Percentiles rank a stretch among this genome's conserved stretches.
Conservation (phyloP, 2,797 vertebrate species). For the Melanotaenia nigrans region DNA sequence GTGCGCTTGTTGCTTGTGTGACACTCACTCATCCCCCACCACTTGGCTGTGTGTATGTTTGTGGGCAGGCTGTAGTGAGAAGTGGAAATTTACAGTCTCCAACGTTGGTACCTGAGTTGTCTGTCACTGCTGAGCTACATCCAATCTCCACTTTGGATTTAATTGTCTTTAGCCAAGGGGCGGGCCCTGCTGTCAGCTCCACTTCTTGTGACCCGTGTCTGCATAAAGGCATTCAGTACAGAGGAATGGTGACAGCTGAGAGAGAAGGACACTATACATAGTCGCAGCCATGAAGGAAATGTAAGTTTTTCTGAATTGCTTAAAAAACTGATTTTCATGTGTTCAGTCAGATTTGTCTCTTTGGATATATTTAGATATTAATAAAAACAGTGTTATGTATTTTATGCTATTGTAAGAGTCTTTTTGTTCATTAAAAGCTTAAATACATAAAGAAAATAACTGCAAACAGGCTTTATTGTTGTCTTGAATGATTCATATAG, state of each 20-base stretch:
- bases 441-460: background rate
- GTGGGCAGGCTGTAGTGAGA: conserved; percentile 56
- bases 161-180: conserved; percentile 82
- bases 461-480: background rate
- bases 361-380: background rate
- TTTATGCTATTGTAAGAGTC: background rate
- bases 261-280: conserved; percentile 71
- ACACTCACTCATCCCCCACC: conserved; percentile 37
- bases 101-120: conserved; percentile 76
- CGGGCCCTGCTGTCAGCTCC: conserved; percentile 73
- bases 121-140: conserved; percentile 60
- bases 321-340: conserved; percentile 26
- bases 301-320: conserved; percentile 72
- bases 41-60: conserved; percentile 47
- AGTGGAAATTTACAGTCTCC: conserved; percentile 85
- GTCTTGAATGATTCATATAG: conserved; percentile 12
- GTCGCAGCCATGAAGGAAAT: conserved; percentile 82
- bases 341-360: conserved; percentile 2
- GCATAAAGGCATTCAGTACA: conserved; percentile 79
- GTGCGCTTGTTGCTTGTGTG: conserved; percentile 35
- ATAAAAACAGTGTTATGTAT: background rate
- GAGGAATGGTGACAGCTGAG: conserved; percentile 84
- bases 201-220: conserved; percentile 71
- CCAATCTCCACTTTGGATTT: conserved; percentile 80
- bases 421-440: conserved; percentile 17